Conservation (phyloP, 1,140 invertebrate species). For the Pseudomyrmex flavicornis region DNA sequence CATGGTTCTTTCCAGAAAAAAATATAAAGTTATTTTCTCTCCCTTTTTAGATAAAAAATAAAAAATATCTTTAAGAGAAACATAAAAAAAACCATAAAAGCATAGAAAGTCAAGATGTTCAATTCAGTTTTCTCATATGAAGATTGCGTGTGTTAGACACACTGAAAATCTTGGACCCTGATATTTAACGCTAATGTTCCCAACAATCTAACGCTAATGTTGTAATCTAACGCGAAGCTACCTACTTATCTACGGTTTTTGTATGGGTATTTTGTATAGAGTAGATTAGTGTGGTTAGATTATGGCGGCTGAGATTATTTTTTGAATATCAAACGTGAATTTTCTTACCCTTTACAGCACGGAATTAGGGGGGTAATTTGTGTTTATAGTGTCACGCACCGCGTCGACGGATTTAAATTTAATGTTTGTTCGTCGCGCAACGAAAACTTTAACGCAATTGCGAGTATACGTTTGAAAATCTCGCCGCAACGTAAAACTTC, state of each 20-base stretch:
- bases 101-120: too few species aligned
- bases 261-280: not conserved
- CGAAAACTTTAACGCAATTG: slow-evolving; percentile 40
- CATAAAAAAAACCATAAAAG: too few species aligned
- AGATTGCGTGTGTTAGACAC: not conserved
- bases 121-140: not conserved
- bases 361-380: slow-evolving; percentile 50
- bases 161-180: not conserved
- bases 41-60: too few species aligned
- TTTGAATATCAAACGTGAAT: slow-evolving; percentile 25
- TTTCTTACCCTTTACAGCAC: slow-evolving; percentile 40
- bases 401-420: slow-evolving; percentile 10
- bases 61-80: too few species aligned
- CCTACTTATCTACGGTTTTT: not conserved
- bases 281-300: not conserved
- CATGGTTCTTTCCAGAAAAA: too few species aligned
- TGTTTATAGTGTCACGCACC: slow-evolving; percentile 16
- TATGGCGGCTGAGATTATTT: slow-evolving; percentile 22
- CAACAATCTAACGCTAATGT: slow-evolving; percentile 8
- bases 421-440: not conserved
- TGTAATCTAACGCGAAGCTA: not conserved
- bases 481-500: not conserved
- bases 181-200: slow-evolving; percentile 15
- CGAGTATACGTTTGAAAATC: not conserved
- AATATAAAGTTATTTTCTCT: too few species aligned